Conservation (phyloP, 2,113 vertebrate genomes). For the Todiramphus chloris region DNA sequence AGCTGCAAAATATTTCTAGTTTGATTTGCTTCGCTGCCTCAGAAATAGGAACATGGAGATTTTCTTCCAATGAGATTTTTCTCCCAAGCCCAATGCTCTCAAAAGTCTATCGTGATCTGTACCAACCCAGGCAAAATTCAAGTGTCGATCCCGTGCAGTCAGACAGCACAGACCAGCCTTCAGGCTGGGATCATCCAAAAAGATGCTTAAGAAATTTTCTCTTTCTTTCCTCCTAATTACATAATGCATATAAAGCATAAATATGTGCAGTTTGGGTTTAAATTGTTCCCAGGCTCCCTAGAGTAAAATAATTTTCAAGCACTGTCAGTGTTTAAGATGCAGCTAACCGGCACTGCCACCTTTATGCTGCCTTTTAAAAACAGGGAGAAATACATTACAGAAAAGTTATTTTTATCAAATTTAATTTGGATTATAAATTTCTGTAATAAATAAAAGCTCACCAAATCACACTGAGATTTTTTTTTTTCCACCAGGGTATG, state of each 20-base stretch:
- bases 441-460: conserved; percentile 51
- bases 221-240: conserved; percentile 24
- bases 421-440: conserved; percentile 65
- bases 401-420: conserved; percentile 61
- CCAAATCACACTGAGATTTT: not conserved
- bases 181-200: conserved; percentile 9
- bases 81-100: not conserved
- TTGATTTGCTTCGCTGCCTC: not conserved
- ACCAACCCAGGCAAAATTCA: not conserved
- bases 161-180: not conserved
- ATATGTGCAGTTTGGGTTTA: conserved; percentile 12
- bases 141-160: not conserved
- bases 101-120: not conserved
- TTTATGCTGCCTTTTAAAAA: conserved; percentile 11
- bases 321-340: conserved; percentile 14
- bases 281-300: conserved; percentile 7
- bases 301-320: conserved; percentile 12
- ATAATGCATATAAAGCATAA: not conserved
- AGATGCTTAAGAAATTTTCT: not conserved
- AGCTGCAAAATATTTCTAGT: not conserved
- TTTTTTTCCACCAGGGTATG: not conserved
- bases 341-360: conserved; percentile 40
- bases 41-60: not conserved
- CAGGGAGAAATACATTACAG: conserved; percentile 15
- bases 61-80: not conserved